These are phyloP conservation scores for Noctua fimbriata DNA, from an alignment of 2,888 invertebrate genomes.

Conservation along the genomic window DNA sequence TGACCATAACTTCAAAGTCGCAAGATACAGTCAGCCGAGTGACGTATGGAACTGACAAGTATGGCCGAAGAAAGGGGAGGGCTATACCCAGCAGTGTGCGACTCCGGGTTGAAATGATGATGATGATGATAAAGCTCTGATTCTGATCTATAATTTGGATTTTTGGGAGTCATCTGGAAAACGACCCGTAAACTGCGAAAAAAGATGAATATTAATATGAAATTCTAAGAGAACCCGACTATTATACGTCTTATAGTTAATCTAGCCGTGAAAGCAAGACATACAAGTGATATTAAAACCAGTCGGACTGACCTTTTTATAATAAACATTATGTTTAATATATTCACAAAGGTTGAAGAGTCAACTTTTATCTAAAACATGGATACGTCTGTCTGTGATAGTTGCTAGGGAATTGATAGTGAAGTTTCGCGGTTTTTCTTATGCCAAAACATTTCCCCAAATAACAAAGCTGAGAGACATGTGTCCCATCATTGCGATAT, in stretches of 20 bases:
- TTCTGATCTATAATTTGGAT: not conserved
- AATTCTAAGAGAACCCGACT: not conserved
- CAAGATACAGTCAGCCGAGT: not conserved
- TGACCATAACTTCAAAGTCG: not conserved
- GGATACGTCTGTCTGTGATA: conserved; percentile 17
- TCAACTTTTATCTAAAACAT: conserved; percentile 58
- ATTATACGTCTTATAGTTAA: not conserved
- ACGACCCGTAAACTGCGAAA: not conserved
- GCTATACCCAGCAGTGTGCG: too few species aligned
- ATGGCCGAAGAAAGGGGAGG: not conserved
- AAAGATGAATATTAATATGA: not conserved
- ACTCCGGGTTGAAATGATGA: not conserved
- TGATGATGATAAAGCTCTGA: not conserved
- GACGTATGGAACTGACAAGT: not conserved
- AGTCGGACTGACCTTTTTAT: conserved; percentile 59
- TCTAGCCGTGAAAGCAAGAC: conserved; percentile 41
- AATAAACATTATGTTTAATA: conserved; percentile 33
- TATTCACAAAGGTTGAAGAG: conserved; percentile 56
- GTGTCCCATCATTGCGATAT: too few species aligned
- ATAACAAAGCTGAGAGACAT: too few species aligned
- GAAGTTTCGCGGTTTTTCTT: not conserved
- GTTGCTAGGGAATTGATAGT: conserved; percentile 38
- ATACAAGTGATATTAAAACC: conserved; percentile 56
- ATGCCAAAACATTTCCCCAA: not conserved
- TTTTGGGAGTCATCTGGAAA: not conserved